phyloP scores from a whole-genome alignment of 2,113 vertebrate species.

The Mus musculus region DNA sequence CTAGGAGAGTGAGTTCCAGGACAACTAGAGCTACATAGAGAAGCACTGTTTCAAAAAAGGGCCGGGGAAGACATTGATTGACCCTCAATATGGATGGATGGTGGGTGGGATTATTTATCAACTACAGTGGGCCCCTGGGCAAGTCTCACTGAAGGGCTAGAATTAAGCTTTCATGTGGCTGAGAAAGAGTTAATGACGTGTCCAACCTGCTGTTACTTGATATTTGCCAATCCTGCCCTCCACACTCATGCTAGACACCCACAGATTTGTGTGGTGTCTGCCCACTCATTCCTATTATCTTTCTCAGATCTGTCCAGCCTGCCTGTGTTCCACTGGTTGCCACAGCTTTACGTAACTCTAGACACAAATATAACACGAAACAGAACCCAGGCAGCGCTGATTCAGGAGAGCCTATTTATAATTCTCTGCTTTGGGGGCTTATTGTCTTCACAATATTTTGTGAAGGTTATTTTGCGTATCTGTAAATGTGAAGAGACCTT shows the following conservation, averaged over 20 bases:
- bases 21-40: not conserved
- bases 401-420: slow-evolving; percentile 70
- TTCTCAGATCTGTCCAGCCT: slow-evolving; percentile 54
- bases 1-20: not conserved
- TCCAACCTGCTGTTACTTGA: slow-evolving; percentile 21
- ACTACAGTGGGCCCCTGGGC: not conserved
- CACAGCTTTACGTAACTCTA: slow-evolving; percentile 66
- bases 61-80: not conserved
- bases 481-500: slow-evolving; percentile 45
- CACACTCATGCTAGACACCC: slow-evolving; percentile 55
- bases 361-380: slow-evolving; percentile 65
- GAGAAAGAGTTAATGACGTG: slow-evolving; percentile 55
- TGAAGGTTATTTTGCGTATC: slow-evolving; percentile 32
- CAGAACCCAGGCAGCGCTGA: slow-evolving; percentile 29
- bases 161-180: slow-evolving; percentile 5
- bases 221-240: slow-evolving; percentile 57
- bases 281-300: slow-evolving; percentile 68
- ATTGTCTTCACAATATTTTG: slow-evolving; percentile 54
- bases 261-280: slow-evolving; percentile 55
- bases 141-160: not conserved
- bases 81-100: too few relatives aligned
- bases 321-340: slow-evolving; percentile 16
- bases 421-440: not conserved
- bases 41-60: not conserved
- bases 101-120: not conserved